phyloP scores from a whole-genome alignment of 2,888 invertebrate genomes.

The Leptogaster cylindrica region DNA sequence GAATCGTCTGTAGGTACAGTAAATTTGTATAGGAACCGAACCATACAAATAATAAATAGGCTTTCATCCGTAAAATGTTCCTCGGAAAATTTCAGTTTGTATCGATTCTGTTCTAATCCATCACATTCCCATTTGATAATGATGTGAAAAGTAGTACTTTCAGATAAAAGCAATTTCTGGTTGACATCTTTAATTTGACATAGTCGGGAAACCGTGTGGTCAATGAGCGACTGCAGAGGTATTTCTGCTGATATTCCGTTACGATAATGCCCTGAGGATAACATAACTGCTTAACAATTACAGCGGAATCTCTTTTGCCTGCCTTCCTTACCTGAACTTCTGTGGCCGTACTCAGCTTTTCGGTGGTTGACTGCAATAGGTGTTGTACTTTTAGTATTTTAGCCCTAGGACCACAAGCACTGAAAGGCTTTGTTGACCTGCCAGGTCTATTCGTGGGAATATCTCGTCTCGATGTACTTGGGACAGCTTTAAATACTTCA shows the following conservation, averaged over 20 bases:
- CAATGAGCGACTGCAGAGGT: background rate
- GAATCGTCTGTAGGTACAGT: background rate
- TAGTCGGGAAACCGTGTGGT: background rate
- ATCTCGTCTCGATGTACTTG: no score
- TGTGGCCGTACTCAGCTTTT: background rate
- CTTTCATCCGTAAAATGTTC: constrained; percentile 1
- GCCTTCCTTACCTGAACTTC: background rate
- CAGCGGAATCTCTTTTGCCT: constrained; percentile 1
- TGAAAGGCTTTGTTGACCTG: no score
- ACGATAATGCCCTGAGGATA: background rate
- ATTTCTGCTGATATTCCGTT: background rate
- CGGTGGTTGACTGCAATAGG: no score
- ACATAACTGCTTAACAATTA: background rate
- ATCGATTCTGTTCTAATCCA: background rate
- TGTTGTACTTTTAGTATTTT: no score
- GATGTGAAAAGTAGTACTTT: background rate
- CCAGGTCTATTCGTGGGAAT: no score
- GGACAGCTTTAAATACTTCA: background rate
- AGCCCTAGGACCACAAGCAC: no score
- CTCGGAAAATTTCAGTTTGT: background rate
- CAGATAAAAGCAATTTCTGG: background rate
- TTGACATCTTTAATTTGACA: background rate
- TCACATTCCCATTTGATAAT: background rate
- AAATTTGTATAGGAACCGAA: constrained; percentile 10
- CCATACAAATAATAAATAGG: background rate